phyloP scores from a whole-genome alignment of 2,888 invertebrate genomes.

The Neoascia interrupta region DNA sequence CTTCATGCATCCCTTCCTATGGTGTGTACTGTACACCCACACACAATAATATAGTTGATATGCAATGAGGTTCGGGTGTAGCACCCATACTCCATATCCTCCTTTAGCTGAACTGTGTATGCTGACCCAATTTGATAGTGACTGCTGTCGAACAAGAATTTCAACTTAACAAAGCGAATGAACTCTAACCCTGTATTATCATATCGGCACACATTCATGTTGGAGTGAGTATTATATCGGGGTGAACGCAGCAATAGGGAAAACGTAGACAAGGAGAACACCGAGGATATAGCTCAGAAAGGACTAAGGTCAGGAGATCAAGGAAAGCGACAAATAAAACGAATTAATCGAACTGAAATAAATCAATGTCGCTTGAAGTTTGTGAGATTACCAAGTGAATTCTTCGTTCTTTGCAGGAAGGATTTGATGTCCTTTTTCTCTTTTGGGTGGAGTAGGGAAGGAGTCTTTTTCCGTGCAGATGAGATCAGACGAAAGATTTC shows the following conservation, averaged over 20 bases:
- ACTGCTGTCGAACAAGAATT: constrained; percentile 63
- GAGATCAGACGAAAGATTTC: constrained; percentile 35
- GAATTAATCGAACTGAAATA: constrained; percentile 80
- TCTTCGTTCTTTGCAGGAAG: constrained; percentile 34
- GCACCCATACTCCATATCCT: too few species aligned
- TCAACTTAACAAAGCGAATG: constrained; percentile 60
- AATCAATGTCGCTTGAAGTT: constrained; percentile 78
- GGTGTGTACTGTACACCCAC: constrained; percentile 1
- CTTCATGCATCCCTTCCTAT: too few species aligned
- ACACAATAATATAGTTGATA: constrained; percentile 7
- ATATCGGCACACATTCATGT: constrained; percentile 33
- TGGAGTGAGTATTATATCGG: constrained; percentile 10
- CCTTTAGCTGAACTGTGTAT: neutral
- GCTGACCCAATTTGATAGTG: constrained; percentile 63
- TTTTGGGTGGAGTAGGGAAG: neutral
- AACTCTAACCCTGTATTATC: constrained; percentile 59
- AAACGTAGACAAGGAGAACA: neutral
- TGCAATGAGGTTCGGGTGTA: constrained; percentile 1
- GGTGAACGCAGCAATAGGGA: neutral
- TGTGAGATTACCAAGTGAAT: constrained; percentile 74
- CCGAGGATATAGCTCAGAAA: neutral
- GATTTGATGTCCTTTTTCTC: constrained; percentile 18
- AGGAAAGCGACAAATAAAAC: constrained; percentile 71
- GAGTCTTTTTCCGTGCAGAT: constrained; percentile 10
- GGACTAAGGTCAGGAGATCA: constrained; percentile 62